Conservation (phyloP, 2,797 vertebrate genomes). For the Dromococcyx pavoninus region DNA sequence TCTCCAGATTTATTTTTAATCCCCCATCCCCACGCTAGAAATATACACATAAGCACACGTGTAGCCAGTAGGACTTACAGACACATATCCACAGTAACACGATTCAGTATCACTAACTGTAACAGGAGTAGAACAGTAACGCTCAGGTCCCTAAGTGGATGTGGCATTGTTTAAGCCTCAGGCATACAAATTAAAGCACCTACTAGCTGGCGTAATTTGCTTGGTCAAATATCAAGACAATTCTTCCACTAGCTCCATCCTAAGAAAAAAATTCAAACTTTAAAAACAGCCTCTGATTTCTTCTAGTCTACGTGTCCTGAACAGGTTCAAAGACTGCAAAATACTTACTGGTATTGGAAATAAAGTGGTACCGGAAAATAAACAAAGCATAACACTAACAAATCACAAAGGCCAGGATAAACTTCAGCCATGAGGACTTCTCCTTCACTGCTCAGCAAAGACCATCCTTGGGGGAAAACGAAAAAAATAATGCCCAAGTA, state of each 20-base stretch:
- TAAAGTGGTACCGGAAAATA: not conserved
- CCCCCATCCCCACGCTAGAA: not conserved
- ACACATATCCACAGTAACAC: not conserved
- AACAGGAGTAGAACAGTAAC: conserved; percentile 48
- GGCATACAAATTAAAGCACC: conserved; percentile 71
- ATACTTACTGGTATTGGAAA: not conserved
- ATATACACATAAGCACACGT: not conserved
- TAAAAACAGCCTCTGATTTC: not conserved
- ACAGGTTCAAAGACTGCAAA: not conserved
- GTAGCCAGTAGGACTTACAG: conserved; percentile 2
- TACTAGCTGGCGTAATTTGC: conserved; percentile 68
- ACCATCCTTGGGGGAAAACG: not conserved
- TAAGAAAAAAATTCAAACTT: conserved; percentile 33
- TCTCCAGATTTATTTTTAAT: not conserved
- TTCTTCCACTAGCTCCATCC: conserved; percentile 65
- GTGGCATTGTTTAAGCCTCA: conserved; percentile 67
- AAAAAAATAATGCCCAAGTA: not conserved
- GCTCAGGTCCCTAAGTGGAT: conserved; percentile 64
- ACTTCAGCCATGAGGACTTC: not conserved
- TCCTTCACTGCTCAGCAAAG: not conserved
- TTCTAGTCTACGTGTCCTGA: not conserved
- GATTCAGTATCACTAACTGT: conserved; percentile 17
- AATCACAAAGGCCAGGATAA: not conserved
- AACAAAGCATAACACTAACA: not conserved
- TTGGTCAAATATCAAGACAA: conserved; percentile 70